Evolutionary conservation across 2,797 vertebrate genomes (phyloP), one percentile per base, ranked within the genome.

Genomic region (Sebastes baramenuke): DNA sequence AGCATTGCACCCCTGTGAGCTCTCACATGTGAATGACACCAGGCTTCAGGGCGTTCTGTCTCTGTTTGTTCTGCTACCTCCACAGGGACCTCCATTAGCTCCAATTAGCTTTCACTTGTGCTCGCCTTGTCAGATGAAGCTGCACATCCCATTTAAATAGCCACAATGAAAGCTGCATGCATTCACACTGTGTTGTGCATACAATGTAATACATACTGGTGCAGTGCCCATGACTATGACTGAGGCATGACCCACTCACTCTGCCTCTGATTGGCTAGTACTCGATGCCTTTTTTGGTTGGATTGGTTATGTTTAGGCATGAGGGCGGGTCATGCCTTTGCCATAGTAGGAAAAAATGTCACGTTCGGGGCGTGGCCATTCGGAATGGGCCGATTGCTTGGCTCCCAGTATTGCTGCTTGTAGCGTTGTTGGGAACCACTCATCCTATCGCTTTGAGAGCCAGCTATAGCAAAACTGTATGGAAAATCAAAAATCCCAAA

Each of bases 21-120:
- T 71, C 81, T 91, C 80, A 87, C 88, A 91, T 94, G 90, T 95
- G 92, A 95, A 75, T 95, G 95, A 94, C 95, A 93, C 80, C 56
- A 64, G 79, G 94, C 94, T 94, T 88, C 80, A 84, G 94, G 95
- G 90, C 92, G 85, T 93, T 92, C 90, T 84, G 87, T 77, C 79
- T 92, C 79, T 95, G 92, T 95, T 95, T 95, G 92, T 95, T 94
- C 90, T 90, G 64, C 84, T 83, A 25, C 82, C 92, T 95, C 94
- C 88, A 75, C 85, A 66, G 94, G 94, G 93, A 94, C 90, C 86
- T 85, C 89, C 84, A 94, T 95, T 96, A 95, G 84, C 87, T 92
- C 90, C 94, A 95, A 95, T 95, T 95, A 95, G 90, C 85, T 93
- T 90, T 80, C 78, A 77, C 87, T 90, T 87, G 75, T 81, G 85